Percentiles rank a stretch among this genome's conserved stretches.
Evolutionary conservation across 2,888 invertebrate genomes (phyloP).

Genomic region (Folsomia manolachei): DNA sequence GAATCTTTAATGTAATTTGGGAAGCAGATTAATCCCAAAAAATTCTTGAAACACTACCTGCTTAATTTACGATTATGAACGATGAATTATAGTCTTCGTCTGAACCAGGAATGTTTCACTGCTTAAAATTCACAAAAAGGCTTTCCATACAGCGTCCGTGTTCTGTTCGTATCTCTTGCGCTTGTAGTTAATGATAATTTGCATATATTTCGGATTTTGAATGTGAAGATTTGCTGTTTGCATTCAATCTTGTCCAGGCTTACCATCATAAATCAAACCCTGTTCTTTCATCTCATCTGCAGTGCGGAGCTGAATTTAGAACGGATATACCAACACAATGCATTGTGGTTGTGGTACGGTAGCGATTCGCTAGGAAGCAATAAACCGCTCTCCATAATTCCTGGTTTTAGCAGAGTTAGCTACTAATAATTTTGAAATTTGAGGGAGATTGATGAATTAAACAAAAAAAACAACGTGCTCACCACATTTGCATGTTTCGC

Average conservation of each 20-base stretch:
- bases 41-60: neutral
- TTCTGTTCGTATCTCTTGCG: neutral
- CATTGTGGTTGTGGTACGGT: neutral
- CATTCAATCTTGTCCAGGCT: constrained; percentile 14
- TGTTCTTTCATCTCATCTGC: neutral
- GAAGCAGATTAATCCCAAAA: no score
- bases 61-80: neutral
- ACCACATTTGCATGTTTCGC: neutral
- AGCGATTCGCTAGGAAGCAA: neutral
- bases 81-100: neutral
- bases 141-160: no score
- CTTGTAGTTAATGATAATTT: constrained; percentile 10
- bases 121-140: no score
- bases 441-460: constrained; percentile 8
- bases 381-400: no score
- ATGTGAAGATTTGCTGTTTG: constrained; percentile 8
- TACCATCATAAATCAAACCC: constrained; percentile 7
- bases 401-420: no score
- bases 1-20: no score
- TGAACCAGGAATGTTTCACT: neutral
- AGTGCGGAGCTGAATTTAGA: neutral
- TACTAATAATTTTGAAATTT: neutral
- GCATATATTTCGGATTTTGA: constrained; percentile 18
- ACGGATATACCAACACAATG: no score
- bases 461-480: neutral